Evolutionary conservation across 2,888 invertebrate genomes (phyloP).

Genomic region (Athrips mouffetella): DNA sequence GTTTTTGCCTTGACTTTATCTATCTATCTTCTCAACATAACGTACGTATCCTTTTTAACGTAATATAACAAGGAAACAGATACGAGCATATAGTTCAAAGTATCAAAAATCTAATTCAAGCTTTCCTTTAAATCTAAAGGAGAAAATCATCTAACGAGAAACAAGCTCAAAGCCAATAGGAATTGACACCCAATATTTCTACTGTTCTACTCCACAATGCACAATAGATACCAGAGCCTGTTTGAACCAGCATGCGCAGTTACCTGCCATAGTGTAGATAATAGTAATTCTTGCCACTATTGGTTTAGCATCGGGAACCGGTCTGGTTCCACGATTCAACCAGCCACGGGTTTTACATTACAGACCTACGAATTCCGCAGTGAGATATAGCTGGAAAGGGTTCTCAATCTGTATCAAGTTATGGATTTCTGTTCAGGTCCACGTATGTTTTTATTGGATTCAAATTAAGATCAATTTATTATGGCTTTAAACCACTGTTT

Average conservation of each 20-base stretch:
- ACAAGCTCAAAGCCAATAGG: neutral
- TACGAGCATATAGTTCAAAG: too few relatives aligned
- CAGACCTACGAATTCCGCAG: slow-evolving; percentile 8
- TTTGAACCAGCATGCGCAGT: neutral
- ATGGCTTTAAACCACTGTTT: too few relatives aligned
- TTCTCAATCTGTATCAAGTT: neutral
- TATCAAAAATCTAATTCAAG: too few relatives aligned
- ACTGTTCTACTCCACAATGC: neutral
- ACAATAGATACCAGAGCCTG: neutral
- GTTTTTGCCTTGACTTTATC: too few relatives aligned
- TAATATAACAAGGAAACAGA: too few relatives aligned
- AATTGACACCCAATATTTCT: neutral
- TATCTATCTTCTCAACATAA: too few relatives aligned
- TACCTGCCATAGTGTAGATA: slow-evolving; percentile 7
- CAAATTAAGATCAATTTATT: too few relatives aligned
- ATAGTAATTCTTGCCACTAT: slow-evolving; percentile 6
- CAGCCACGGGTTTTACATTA: slow-evolving; percentile 1
- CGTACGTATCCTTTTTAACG: too few relatives aligned
- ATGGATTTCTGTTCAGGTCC: neutral
- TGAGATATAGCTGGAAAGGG: neutral
- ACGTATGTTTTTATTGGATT: too few relatives aligned
- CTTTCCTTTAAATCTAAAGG: too few relatives aligned
- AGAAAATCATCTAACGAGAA: neutral
- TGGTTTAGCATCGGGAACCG: slow-evolving; percentile 6
- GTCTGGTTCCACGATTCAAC: neutral